Conservation (phyloP, 2,797 vertebrate genomes). For the Poecilia wingei region DNA sequence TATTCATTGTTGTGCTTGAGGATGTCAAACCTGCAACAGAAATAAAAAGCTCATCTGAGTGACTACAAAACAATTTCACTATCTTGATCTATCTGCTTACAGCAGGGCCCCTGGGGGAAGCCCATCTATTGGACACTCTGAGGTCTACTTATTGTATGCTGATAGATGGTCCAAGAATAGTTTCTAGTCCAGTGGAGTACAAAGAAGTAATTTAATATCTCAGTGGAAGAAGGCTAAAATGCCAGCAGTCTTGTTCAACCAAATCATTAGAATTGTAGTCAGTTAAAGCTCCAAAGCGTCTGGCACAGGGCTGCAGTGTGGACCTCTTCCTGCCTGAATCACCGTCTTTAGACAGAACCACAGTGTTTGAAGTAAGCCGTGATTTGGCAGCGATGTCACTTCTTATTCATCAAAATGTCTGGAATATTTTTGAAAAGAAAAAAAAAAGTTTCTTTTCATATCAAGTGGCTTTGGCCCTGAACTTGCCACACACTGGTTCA, state of each 20-base stretch:
- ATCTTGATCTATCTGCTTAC: constrained; percentile 72
- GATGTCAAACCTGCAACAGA: constrained; percentile 68
- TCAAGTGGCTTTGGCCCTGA: constrained; percentile 55
- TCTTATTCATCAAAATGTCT: constrained; percentile 57
- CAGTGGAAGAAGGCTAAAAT: constrained; percentile 14
- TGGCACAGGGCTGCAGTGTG: constrained; percentile 33
- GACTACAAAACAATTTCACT: constrained; percentile 76
- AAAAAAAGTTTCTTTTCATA: constrained; percentile 67
- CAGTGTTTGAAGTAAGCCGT: constrained; percentile 31
- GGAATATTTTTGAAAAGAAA: constrained; percentile 68
- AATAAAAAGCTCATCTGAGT: constrained; percentile 59
- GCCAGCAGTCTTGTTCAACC: constrained; percentile 29
- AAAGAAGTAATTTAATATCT: constrained; percentile 54
- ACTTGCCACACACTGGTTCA: constrained; percentile 45
- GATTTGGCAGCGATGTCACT: constrained; percentile 60
- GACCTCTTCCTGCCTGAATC: constrained; percentile 48
- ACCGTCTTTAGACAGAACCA: constrained; percentile 41
- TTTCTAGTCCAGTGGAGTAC: constrained; percentile 50
- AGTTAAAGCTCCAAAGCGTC: constrained; percentile 40
- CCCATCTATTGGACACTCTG: constrained; percentile 66
- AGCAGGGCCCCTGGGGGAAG: constrained; percentile 46
- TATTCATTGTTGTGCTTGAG: constrained; percentile 63
- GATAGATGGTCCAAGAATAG: constrained; percentile 51
- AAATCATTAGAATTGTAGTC: constrained; percentile 42
- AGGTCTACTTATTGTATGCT: constrained; percentile 71